Base-by-base conservation (phyloP, 2,113 vertebrate species). In the Atherinomorus stipes region DNA sequence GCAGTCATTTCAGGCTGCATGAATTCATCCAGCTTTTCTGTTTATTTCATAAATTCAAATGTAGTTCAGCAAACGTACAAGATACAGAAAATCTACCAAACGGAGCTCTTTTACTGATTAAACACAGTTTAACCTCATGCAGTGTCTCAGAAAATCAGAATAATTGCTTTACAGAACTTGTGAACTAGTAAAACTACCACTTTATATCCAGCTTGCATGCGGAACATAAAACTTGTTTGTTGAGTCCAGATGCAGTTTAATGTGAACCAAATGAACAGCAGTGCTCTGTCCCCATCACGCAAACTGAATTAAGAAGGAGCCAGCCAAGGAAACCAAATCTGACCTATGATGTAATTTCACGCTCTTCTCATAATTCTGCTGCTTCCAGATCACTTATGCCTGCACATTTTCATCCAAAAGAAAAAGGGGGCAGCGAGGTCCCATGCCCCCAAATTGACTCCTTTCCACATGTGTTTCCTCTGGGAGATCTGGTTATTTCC, bases 261-360 rank as follows among this genome's bases (percentile, higher is more conserved):
- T 74, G 45, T 59, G 63, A 71, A 52, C 45, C 60, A 82, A 67
- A 62, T 34, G 23, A 70, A 49, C 64, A 66, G 54, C 21, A 7
- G 15, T 0, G 6, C 25, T 49, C 28, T 62, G 63, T 65, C 64
- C 13, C 52, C 40, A n/a, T 75, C 74, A 71, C 63, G 64, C 60
- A 81, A 81, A 79, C 34, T 45, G 49, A 73, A 47, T 83, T 70
- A 64, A 25, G 28, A 37, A n/a, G 52, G 57, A 69, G 57, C 13
- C 4, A 31, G 52, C 58, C 57, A 31, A 10, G 15, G 51, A 74
- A 51, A 57, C 78, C 53, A 58, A 42, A 40, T 38, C 56, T 67
- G 52, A 74, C 70, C 75, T 49, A 21, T 86, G 71, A 82, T 62
- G 59, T 77, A 62, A 84, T 73, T 40, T 54, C 37, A 47, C 9